Conservation (phyloP, 2,888 invertebrate genomes). For the Muschampia plurimacula region DNA sequence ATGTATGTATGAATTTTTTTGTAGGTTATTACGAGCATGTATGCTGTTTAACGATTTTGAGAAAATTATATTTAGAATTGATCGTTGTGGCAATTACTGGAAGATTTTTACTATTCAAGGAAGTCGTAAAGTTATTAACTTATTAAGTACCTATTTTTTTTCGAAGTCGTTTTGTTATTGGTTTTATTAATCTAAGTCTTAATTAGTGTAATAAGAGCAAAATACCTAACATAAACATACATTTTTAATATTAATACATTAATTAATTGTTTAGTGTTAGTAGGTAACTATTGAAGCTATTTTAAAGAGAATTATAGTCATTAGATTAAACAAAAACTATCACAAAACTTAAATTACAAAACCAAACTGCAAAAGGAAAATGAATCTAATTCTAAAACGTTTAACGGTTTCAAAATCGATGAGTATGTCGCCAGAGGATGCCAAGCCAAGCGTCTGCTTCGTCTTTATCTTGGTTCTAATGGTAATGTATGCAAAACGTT, state of each 20-base stretch:
- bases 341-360: neutral
- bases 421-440: constrained; percentile 45
- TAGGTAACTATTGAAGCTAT: neutral
- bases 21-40: neutral
- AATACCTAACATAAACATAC: too few relatives aligned
- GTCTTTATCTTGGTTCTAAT: constrained; percentile 38
- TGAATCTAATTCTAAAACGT: constrained; percentile 16
- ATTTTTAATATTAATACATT: too few relatives aligned
- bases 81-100: too few relatives aligned
- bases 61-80: too few relatives aligned
- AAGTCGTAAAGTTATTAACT: too few relatives aligned
- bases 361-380: constrained; percentile 3
- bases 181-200: too few relatives aligned
- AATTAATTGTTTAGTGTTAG: too few relatives aligned
- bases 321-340: neutral
- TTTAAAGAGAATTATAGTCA: neutral
- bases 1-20: neutral
- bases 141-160: too few relatives aligned
- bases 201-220: too few relatives aligned
- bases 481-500: constrained; percentile 59
- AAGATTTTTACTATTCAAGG: too few relatives aligned
- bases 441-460: constrained; percentile 37
- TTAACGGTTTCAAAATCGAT: constrained; percentile 47
- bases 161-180: too few relatives aligned
- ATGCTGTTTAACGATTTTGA: neutral